Evolutionary conservation across 2,888 invertebrate species (phyloP).

Genomic region (Tenthredo mesomela): DNA sequence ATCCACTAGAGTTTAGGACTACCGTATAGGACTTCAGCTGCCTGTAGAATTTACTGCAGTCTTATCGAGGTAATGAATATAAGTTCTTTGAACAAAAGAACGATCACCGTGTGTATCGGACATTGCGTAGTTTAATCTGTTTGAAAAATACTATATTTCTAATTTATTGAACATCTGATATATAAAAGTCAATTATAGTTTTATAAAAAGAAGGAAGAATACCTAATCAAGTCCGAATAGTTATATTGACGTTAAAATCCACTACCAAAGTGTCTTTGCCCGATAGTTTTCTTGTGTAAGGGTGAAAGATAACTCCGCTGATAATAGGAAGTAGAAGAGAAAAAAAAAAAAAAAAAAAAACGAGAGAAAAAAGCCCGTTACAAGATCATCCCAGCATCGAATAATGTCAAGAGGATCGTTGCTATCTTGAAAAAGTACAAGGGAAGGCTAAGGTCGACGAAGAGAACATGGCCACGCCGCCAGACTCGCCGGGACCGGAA

Average conservation of each 20-base stretch:
- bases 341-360: not conserved
- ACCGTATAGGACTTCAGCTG: not conserved
- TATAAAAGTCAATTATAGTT: not conserved
- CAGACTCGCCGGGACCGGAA: conserved; percentile 90
- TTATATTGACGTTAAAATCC: not conserved
- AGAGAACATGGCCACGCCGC: conserved; percentile 88
- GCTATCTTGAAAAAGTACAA: conserved; percentile 26
- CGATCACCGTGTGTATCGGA: not conserved
- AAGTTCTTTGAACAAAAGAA: conserved; percentile 10
- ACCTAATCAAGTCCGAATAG: not conserved
- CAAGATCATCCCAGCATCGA: not conserved
- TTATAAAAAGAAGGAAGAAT: not conserved
- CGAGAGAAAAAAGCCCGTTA: not conserved
- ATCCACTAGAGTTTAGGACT: not conserved
- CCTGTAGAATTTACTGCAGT: conserved; percentile 18
- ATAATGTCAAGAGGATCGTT: conserved; percentile 36
- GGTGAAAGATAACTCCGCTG: not conserved
- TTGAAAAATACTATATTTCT: not conserved
- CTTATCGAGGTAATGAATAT: conserved; percentile 32
- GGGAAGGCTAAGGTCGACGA: conserved; percentile 28
- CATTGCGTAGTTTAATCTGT: not conserved
- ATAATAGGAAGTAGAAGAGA: not conserved
- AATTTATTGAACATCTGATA: not conserved
- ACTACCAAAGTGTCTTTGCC: conserved; percentile 13
- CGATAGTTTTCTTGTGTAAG: not conserved